These are phyloP conservation scores for Oncorhynchus gorbuscha DNA, from an alignment of 2,113 vertebrate species.

Conservation along the genomic window DNA sequence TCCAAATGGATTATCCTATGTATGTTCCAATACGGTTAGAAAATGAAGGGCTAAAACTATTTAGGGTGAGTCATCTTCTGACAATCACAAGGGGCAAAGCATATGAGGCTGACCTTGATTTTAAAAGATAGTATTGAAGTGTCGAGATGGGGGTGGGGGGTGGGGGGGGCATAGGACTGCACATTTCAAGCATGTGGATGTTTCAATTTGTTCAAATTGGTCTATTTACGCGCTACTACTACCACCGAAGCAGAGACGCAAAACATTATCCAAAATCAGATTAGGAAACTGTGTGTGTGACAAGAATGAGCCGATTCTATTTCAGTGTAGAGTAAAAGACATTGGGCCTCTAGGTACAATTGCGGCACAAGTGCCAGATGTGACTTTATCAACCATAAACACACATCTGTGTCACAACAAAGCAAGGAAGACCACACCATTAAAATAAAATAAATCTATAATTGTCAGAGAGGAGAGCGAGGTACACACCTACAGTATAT, in stretches of 20 bases:
- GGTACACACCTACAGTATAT: too few relatives aligned
- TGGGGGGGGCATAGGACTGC: constrained; percentile 58
- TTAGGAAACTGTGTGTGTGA: constrained; percentile 37
- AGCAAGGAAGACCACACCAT: too few relatives aligned
- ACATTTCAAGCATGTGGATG: constrained; percentile 58
- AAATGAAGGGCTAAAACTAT: constrained; percentile 59
- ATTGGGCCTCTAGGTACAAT: constrained; percentile 16
- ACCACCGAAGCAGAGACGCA: constrained; percentile 20
- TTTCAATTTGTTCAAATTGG: constrained; percentile 45
- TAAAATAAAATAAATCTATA: too few relatives aligned
- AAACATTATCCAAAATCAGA: constrained; percentile 54
- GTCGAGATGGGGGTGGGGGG: constrained; percentile 37
- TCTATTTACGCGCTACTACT: constrained; percentile 53
- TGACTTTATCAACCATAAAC: too few relatives aligned
- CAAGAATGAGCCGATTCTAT: constrained; percentile 40
- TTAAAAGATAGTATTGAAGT: constrained; percentile 52
- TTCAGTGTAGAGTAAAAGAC: constrained; percentile 36
- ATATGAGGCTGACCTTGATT: constrained; percentile 62
- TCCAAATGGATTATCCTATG: constrained; percentile 59
- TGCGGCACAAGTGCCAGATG: too few relatives aligned
- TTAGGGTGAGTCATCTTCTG: constrained; percentile 47
- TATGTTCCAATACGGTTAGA: constrained; percentile 56
- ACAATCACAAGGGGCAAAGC: constrained; percentile 60
- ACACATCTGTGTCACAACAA: too few relatives aligned
- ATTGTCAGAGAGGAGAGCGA: too few relatives aligned